These are phyloP conservation scores for Gari tellinella DNA, from an alignment of 2,888 invertebrate species.

Conservation along the genomic window DNA sequence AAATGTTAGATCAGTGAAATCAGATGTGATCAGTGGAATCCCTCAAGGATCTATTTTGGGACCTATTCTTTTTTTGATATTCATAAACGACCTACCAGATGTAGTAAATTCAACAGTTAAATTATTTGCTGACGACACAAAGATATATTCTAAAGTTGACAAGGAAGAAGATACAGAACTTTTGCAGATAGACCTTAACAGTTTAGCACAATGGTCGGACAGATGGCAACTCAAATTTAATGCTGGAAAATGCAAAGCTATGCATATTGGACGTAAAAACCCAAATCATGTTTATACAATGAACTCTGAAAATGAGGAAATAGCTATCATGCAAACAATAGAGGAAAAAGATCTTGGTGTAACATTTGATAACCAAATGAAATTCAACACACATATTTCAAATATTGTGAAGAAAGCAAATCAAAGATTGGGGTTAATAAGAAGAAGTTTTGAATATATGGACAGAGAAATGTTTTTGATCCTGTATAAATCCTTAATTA, in stretches of 20 bases:
- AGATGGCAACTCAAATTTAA: conserved; percentile 4
- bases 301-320: neutral
- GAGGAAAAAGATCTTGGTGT: conserved; percentile 1
- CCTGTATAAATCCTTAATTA: conserved; percentile 6
- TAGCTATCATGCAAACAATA: too few species aligned
- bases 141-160: conserved; percentile 1
- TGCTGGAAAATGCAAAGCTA: conserved; percentile 1
- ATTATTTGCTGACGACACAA: conserved; percentile 19
- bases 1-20: neutral
- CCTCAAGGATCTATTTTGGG: conserved; percentile 20
- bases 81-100: conserved; percentile 18
- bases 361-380: neutral
- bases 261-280: conserved; percentile 1
- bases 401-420: neutral
- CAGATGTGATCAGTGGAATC: conserved; percentile 1
- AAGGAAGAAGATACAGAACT: neutral
- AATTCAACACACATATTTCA: neutral
- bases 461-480: conserved; percentile 16
- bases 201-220: neutral
- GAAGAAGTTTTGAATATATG: neutral
- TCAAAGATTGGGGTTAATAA: neutral
- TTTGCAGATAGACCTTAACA: neutral
- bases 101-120: neutral
- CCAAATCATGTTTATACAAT: neutral
- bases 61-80: conserved; percentile 4